These are phyloP conservation scores for Conopomorpha cramerella DNA, from an alignment of 1,140 invertebrate genomes.

Conservation along the genomic window DNA sequence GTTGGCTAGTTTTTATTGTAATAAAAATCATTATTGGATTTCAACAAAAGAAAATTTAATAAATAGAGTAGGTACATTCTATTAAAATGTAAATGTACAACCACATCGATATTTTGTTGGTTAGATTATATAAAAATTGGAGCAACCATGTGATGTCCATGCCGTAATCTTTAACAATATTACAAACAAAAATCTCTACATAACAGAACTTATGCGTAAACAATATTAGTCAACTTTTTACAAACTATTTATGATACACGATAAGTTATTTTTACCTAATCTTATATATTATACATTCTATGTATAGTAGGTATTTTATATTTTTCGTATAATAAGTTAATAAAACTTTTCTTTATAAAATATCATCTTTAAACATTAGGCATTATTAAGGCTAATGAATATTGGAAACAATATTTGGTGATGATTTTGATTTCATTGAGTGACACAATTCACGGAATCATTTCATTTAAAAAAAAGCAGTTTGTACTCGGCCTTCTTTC, in stretches of 20 bases:
- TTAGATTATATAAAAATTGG: conserved; percentile 61
- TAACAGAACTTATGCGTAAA: conserved; percentile 51
- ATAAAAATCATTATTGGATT: conserved; percentile 22
- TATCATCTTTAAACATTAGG: conserved; percentile 55
- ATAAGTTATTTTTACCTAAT: conserved; percentile 51
- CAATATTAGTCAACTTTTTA: conserved; percentile 58
- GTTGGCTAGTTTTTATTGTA: conserved; percentile 2
- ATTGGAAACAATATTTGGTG: conserved; percentile 56
- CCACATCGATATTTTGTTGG: conserved; percentile 60
- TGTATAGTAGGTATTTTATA: conserved; percentile 46
- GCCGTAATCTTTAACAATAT: conserved; percentile 52
- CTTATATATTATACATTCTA: conserved; percentile 54
- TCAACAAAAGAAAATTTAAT: conserved; percentile 42
- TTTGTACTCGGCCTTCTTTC: conserved; percentile 34
- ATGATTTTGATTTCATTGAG: conserved; percentile 27
- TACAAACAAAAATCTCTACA: conserved; percentile 60
- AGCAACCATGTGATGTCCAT: conserved; percentile 51
- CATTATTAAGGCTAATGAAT: conserved; percentile 56
- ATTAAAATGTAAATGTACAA: conserved; percentile 49
- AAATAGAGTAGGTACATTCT: conserved; percentile 37
- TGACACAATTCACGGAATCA: no score
- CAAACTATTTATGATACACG: conserved; percentile 54
- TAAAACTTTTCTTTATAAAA: conserved; percentile 50
- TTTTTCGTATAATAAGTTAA: conserved; percentile 59
- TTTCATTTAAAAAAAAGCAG: conserved; percentile 37